Evolutionary conservation across 1,140 invertebrate genomes (phyloP), one percentile per base, ranked within the genome.

Genomic region (Triops cancriformis): DNA sequence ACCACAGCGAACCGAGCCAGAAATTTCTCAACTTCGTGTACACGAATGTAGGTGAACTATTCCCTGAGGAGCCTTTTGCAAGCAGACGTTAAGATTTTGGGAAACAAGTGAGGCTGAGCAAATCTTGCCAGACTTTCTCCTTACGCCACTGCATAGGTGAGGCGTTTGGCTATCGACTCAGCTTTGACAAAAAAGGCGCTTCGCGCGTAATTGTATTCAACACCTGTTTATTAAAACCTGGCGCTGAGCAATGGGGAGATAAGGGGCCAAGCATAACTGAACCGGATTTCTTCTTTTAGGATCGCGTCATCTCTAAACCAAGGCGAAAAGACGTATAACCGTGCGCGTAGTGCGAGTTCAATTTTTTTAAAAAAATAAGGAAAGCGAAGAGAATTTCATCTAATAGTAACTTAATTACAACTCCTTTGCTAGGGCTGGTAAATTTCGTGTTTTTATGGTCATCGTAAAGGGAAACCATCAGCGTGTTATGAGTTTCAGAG

Each of bases 31-130:
- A 64, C 51, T 64, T 23, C 51, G 31, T 4, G 31, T 37, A 37
- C 31, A 37, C 23, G 51, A 64, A 64, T 64, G 51, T 64, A 64
- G 51, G 51, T 64, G 51, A 64, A 64, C 51, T 64, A 64, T 64
- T 64, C 51, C 51, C 51, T 23, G 51, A 64, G 51, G 51, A 64
- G 51, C 14, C 51, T 23, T 3, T 64, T 37, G 31, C 31, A 37
- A 37, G 31, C 31, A 37, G 31, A 37, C 31, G 31, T 37, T n/a
- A 37, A 37, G 31, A 64, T 23, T 23, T 64, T 64, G 18, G 3
- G 23, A 23, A 64, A 64, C 51, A 64, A 6, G 23, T 64, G 51
- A 64, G 18, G 51, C 51, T 64, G 11, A 7, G 51, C 51, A 64
- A 64, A 64, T 64, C 51, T 64, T 23, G 51, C 23, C 14, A 18